Evolutionary conservation across 2,113 vertebrate genomes (phyloP).

Genomic region (Takifugu flavidus): DNA sequence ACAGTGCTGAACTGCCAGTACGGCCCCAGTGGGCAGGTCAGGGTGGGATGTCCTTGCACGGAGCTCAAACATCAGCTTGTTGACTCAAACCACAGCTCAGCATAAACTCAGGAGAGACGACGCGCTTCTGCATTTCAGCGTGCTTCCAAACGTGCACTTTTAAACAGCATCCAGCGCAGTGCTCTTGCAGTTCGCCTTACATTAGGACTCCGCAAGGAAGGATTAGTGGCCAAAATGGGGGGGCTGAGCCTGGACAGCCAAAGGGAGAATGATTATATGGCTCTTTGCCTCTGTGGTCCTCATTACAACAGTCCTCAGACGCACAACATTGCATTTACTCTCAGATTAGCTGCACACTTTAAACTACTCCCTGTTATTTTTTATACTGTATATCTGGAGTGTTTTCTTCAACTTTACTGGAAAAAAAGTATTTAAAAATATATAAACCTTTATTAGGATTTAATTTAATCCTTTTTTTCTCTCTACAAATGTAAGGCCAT

Average conservation of each 20-base stretch:
- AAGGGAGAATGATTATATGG: conserved; percentile 39
- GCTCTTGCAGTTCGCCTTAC: conserved; percentile 47
- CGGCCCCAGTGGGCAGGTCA: no score
- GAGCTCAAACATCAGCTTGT: conserved; percentile 5
- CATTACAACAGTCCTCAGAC: conserved; percentile 47
- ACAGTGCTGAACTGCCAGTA: no score
- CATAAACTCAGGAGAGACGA: no score
- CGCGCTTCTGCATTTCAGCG: neutral
- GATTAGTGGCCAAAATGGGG: conserved; percentile 49
- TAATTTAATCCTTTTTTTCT: no score
- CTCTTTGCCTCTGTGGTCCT: conserved; percentile 42
- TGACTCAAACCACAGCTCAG: no score
- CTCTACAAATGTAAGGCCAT: no score
- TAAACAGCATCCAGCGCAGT: conserved; percentile 36
- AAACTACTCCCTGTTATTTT: no score
- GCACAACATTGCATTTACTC: conserved; percentile 6
- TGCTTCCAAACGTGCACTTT: conserved; percentile 20
- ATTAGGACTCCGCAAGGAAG: conserved; percentile 34
- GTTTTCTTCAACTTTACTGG: no score
- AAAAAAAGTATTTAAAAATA: no score
- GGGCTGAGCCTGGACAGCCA: conserved; percentile 14
- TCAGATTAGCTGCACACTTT: neutral
- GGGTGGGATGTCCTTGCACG: no score
- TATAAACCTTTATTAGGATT: no score
- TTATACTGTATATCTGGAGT: no score